Evolutionary conservation across 2,888 invertebrate species (phyloP), one percentile per base, ranked within the genome.

Genomic region (Elmis aenea): DNA sequence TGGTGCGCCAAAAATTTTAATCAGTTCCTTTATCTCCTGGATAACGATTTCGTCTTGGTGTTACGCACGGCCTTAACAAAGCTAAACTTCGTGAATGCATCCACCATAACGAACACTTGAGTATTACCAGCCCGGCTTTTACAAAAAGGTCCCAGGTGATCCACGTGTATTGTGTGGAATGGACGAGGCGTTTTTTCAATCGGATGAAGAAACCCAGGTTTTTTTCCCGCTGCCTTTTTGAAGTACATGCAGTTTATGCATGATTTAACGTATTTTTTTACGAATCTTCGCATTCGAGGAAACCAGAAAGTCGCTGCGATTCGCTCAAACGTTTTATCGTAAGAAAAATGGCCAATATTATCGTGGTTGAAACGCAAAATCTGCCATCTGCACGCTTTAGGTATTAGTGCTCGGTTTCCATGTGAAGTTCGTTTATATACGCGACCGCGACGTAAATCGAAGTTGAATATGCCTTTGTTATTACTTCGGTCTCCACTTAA

Each of bases 321-420:
- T 3, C 44, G 39, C 11, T 45, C 23, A 8, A 54, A 8, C 11
- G 55, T 54, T 21, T 53, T 53, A 9, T 54, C 52, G 1, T 50
- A 23, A 1, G 46, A 42, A 34, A 54, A 57, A 35, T 59, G 59
- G 6, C 57, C 57, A 10, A 51, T 38, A 3, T 53, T 48, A 33
- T 58, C 54, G 28, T 58, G 54, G 24, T 46, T 42, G 4, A 27
- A 9, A 33, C 37, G 22, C 2, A 48, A 36, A 9, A 55, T 38
- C 29, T 51, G 46, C 53, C 49, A 55, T 8, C 50, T 36, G 3
- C 40, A 43, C n/a, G 16, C 23, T 22, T 50, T 46, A 8, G 54
- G 54, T 11, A 57, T 29, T 13, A 50, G 32, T 39, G 40, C 42
- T 20, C 26, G 26, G 9, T 29, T 16, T 21, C 39, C 38, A n/a